phyloP scores from a whole-genome alignment of 1,140 invertebrate genomes.

The Vanessa atalanta region DNA sequence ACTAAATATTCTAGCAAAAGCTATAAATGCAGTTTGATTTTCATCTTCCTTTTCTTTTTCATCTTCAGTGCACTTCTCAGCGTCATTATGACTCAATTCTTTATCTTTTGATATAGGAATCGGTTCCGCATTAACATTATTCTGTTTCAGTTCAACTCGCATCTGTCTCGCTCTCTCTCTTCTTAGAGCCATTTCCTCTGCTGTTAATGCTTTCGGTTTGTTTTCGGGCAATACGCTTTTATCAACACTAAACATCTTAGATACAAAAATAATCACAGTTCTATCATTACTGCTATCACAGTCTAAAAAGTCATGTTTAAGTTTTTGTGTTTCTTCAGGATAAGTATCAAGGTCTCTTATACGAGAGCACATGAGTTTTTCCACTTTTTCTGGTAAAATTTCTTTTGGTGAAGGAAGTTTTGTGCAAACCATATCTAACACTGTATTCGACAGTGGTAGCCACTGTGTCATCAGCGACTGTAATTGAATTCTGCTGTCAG shows the following conservation, averaged over 20 bases:
- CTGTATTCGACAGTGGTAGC: constrained; percentile 91
- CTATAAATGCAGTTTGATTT: constrained; percentile 89
- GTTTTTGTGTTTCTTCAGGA: constrained; percentile 85
- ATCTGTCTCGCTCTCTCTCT: constrained; percentile 86
- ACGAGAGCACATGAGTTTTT: constrained; percentile 87
- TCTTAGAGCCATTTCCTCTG: constrained; percentile 87
- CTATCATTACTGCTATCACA: constrained; percentile 85
- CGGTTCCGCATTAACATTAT: constrained; percentile 78
- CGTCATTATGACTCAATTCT: constrained; percentile 58
- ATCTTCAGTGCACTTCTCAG: constrained; percentile 55
- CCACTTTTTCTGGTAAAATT: constrained; percentile 88
- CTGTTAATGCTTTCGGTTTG: constrained; percentile 86
- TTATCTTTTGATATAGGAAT: constrained; percentile 76
- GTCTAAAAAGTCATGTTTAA: constrained; percentile 89
- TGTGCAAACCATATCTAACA: constrained; percentile 90
- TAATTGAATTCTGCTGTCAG: constrained; percentile 89
- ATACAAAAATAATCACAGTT: constrained; percentile 94
- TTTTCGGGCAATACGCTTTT: constrained; percentile 87
- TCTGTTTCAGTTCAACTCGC: constrained; percentile 81
- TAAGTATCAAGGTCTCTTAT: constrained; percentile 86
- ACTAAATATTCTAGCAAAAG: constrained; percentile 96
- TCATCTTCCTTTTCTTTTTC: constrained; percentile 68
- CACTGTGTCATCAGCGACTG: constrained; percentile 93
- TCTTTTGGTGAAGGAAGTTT: constrained; percentile 91
- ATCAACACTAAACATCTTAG: constrained; percentile 96